phyloP scores from a whole-genome alignment of 2,888 invertebrate species.

The Caenorhabditis sp. region DNA sequence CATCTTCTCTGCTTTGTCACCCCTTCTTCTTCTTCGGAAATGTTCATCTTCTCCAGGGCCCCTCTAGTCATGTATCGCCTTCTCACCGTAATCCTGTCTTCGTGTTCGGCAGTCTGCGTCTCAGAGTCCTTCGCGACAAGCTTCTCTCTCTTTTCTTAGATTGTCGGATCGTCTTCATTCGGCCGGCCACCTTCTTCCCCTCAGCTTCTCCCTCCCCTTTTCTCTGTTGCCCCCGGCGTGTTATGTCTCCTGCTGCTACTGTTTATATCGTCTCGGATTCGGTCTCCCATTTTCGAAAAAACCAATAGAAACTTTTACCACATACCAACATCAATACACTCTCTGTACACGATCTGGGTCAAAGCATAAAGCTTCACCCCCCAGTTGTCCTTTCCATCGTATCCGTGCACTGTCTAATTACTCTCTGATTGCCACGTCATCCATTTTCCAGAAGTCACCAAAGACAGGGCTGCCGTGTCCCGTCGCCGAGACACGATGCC shows the following conservation, averaged over 20 bases:
- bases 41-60: slow-evolving; percentile 46
- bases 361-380: slow-evolving; percentile 20
- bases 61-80: slow-evolving; percentile 57
- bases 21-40: slow-evolving; percentile 45
- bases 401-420: neutral
- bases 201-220: slow-evolving; percentile 37
- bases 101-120: slow-evolving; percentile 55
- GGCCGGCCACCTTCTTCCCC: slow-evolving; percentile 45
- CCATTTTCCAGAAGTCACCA: slow-evolving; percentile 46
- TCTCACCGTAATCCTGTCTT: slow-evolving; percentile 64
- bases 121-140: slow-evolving; percentile 32
- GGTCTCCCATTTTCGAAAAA: slow-evolving; percentile 36
- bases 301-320: slow-evolving; percentile 63
- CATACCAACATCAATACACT: slow-evolving; percentile 24
- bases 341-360: slow-evolving; percentile 53
- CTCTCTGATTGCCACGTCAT: slow-evolving; percentile 12
- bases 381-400: neutral
- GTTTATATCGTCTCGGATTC: slow-evolving; percentile 50
- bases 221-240: slow-evolving; percentile 44
- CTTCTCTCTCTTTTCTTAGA: slow-evolving; percentile 56
- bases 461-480: slow-evolving; percentile 44
- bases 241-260: slow-evolving; percentile 40
- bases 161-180: slow-evolving; percentile 52
- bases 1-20: slow-evolving; percentile 31
- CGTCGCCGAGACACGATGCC: slow-evolving; percentile 61